phyloP scores from a whole-genome alignment of 2,797 vertebrate species.

The Aplochiton taeniatus region DNA sequence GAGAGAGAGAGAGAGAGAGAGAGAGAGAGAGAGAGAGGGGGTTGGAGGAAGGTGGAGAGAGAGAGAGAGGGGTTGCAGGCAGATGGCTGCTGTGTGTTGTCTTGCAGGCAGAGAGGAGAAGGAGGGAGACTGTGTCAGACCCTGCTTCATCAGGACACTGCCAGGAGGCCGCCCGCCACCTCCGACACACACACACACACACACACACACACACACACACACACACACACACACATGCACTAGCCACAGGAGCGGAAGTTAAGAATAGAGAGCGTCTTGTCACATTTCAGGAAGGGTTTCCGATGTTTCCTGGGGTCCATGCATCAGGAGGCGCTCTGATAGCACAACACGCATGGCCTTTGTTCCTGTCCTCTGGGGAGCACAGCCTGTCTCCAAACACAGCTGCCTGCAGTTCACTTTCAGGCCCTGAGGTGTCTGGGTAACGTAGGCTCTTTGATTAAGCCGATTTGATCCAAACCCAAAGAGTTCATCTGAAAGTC shows the following conservation, averaged over 20 bases:
- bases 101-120: background rate
- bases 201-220: slow-evolving; percentile 4
- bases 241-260: slow-evolving; percentile 67
- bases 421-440: too few relatives aligned
- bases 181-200: background rate
- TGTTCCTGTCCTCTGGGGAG: too few relatives aligned
- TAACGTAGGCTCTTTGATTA: too few relatives aligned
- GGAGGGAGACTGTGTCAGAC: slow-evolving; percentile 58
- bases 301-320: slow-evolving; percentile 53
- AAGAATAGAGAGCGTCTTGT: slow-evolving; percentile 79
- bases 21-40: background rate
- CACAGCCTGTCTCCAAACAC: too few relatives aligned
- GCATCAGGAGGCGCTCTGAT: too few relatives aligned
- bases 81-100: background rate
- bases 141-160: slow-evolving; percentile 42
- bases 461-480: too few relatives aligned
- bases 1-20: slow-evolving; percentile 10
- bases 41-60: background rate
- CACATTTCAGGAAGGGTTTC: slow-evolving; percentile 70
- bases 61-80: background rate
- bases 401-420: too few relatives aligned
- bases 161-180: slow-evolving; percentile 38
- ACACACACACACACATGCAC: slow-evolving; percentile 16
- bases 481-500: too few relatives aligned
- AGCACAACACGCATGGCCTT: too few relatives aligned